A percentile compares a stretch with the other conserved stretches of the same genome.
Evolutionary conservation across 2,113 vertebrate species (phyloP).

Genomic region (Lamprotornis superbus): DNA sequence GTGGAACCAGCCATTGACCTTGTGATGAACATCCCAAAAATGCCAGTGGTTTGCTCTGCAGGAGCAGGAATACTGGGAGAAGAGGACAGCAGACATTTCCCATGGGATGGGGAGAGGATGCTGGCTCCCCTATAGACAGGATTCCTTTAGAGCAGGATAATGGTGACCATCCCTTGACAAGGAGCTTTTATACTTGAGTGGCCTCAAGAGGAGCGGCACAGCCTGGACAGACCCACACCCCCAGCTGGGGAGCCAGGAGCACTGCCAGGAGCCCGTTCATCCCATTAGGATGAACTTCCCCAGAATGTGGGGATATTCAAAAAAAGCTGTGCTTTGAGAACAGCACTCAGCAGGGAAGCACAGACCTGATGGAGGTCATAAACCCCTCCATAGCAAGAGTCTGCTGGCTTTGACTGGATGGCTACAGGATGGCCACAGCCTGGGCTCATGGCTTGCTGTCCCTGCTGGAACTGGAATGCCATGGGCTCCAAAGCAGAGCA

Average conservation of each 20-base stretch:
- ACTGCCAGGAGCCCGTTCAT: background rate
- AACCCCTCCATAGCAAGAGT: background rate
- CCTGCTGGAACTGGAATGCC: background rate
- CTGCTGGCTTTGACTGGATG: background rate
- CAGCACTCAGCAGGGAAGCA: background rate
- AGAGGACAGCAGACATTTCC: background rate
- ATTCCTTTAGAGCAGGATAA: background rate
- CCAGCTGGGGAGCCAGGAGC: background rate
- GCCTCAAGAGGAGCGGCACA: background rate
- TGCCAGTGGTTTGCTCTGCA: accelerated
- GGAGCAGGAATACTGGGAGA: background rate
- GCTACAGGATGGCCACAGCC: too few relatives aligned
- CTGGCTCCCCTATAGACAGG: background rate
- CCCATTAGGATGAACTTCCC: background rate
- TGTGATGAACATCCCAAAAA: background rate
- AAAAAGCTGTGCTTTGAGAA: background rate
- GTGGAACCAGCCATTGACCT: background rate
- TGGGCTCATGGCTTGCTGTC: accelerated
- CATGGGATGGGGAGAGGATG: background rate
- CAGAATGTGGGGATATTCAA: background rate
- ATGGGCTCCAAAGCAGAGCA: background rate
- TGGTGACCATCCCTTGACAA: background rate
- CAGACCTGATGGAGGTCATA: accelerated
- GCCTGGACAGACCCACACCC: background rate
- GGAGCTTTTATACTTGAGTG: background rate